Percentiles rank a stretch among this genome's conserved stretches.
These are phyloP conservation scores for Crocodylus rhombifer DNA, from an alignment of 2,797 vertebrate species.

Conservation along the genomic window DNA sequence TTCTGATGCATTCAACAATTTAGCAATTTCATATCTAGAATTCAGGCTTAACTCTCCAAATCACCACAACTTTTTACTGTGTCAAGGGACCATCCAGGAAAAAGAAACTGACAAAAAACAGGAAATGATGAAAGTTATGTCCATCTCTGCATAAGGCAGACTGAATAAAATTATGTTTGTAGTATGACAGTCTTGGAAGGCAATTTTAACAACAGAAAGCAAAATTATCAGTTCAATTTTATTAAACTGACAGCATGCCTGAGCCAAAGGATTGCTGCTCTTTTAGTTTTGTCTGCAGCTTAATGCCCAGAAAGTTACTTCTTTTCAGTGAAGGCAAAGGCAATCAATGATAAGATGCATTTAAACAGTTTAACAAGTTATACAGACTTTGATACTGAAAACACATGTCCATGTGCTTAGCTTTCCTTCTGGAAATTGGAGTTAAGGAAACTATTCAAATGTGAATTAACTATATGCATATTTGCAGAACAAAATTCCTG, in stretches of 20 bases:
- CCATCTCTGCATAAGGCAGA: not conserved
- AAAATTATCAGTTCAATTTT: too few relatives aligned
- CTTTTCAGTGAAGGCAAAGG: not conserved
- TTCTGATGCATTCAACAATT: too few relatives aligned
- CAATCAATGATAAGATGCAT: not conserved
- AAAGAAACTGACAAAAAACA: not conserved
- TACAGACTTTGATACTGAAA: not conserved
- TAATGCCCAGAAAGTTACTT: not conserved
- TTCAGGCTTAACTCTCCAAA: too few relatives aligned
- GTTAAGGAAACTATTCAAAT: not conserved
- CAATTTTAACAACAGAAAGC: too few relatives aligned
- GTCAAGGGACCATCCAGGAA: not conserved
- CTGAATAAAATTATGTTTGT: not conserved
- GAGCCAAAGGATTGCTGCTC: not conserved
- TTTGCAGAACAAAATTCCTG: not conserved
- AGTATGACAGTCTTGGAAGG: too few relatives aligned
- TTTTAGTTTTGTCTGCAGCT: not conserved
- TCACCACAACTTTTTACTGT: not conserved
- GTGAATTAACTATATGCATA: not conserved
- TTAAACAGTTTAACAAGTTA: not conserved
- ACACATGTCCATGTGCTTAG: not conserved
- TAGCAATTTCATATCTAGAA: too few relatives aligned
- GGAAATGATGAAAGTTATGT: accelerated
- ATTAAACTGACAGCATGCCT: too few relatives aligned
- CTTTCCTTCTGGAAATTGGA: not conserved